A percentile compares a stretch with the other conserved stretches of the same genome.
Evolutionary conservation across 2,888 invertebrate species (phyloP).

Genomic region (Dione juno): DNA sequence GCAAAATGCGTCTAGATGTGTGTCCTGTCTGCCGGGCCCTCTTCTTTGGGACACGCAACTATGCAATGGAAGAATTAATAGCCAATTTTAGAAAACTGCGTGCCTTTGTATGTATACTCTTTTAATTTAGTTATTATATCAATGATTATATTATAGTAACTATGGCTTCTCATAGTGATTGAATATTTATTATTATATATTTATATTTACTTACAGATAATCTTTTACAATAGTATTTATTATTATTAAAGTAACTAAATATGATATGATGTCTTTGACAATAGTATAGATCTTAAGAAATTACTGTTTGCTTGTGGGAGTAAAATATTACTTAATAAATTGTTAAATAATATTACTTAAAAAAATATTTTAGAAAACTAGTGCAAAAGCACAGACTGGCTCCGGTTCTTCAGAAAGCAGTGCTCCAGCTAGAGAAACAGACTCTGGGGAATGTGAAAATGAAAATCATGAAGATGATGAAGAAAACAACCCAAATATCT

Average conservation of each 20-base stretch:
- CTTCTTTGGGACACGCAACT: conserved; percentile 81
- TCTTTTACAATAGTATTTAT: too few relatives aligned
- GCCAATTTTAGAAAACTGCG: conserved; percentile 74
- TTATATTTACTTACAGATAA: too few relatives aligned
- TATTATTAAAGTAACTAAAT: too few relatives aligned
- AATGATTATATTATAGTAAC: not conserved
- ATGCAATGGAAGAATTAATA: conserved; percentile 82
- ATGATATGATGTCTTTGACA: not conserved
- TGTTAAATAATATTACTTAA: too few relatives aligned
- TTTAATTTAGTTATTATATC: conserved; percentile 2
- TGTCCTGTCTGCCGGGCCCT: conserved; percentile 81
- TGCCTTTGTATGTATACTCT: conserved; percentile 69
- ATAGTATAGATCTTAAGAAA: too few relatives aligned
- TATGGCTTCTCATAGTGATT: not conserved
- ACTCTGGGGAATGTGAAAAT: conserved; percentile 58
- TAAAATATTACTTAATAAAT: too few relatives aligned
- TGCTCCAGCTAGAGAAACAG: conserved; percentile 57
- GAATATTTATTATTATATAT: too few relatives aligned
- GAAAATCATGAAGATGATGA: conserved; percentile 58
- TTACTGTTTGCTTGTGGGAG: too few relatives aligned
- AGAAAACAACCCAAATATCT: conserved; percentile 56
- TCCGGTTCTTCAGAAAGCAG: conserved; percentile 58
- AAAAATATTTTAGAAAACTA: conserved; percentile 63
- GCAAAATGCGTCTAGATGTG: conserved; percentile 71
- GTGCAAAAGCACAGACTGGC: conserved; percentile 68